phyloP scores from a whole-genome alignment of 2,113 vertebrate genomes.

The Bubo scandiacus region DNA sequence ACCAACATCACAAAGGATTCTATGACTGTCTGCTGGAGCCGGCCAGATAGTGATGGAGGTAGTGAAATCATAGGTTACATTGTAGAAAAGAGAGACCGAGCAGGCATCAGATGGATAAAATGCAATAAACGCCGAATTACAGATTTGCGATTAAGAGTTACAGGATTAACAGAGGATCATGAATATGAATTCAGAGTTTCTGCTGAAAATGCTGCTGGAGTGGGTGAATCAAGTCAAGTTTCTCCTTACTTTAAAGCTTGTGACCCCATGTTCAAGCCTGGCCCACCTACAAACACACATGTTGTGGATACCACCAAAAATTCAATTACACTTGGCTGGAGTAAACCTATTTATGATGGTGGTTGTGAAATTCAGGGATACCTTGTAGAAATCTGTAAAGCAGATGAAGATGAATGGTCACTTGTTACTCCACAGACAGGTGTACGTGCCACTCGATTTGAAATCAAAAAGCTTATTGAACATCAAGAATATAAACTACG shows the following conservation, averaged over 20 bases:
- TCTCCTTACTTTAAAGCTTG: slow-evolving; percentile 91
- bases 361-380: slow-evolving; percentile 95
- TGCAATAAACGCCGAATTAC: slow-evolving; percentile 96
- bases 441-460: slow-evolving; percentile 84
- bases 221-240: slow-evolving; percentile 87
- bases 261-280: slow-evolving; percentile 95
- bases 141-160: slow-evolving; percentile 93
- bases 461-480: slow-evolving; percentile 89
- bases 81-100: slow-evolving; percentile 94
- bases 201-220: slow-evolving; percentile 95
- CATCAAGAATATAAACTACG: slow-evolving; percentile 95
- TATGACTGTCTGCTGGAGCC: slow-evolving; percentile 96
- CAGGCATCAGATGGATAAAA: slow-evolving; percentile 95
- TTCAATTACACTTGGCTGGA: slow-evolving; percentile 87
- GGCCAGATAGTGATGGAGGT: slow-evolving; percentile 90
- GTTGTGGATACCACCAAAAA: slow-evolving; percentile 86
- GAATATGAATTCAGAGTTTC: slow-evolving; percentile 97
- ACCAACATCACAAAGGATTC: slow-evolving; percentile 94
- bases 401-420: slow-evolving; percentile 95
- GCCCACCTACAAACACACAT: slow-evolving; percentile 87
- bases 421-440: slow-evolving; percentile 91
- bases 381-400: slow-evolving; percentile 91
- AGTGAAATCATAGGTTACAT: slow-evolving; percentile 93
- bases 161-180: slow-evolving; percentile 93
- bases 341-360: slow-evolving; percentile 96